Evolutionary conservation across 1,140 invertebrate species (phyloP).

Genomic region (Aleiodes sp.): DNA sequence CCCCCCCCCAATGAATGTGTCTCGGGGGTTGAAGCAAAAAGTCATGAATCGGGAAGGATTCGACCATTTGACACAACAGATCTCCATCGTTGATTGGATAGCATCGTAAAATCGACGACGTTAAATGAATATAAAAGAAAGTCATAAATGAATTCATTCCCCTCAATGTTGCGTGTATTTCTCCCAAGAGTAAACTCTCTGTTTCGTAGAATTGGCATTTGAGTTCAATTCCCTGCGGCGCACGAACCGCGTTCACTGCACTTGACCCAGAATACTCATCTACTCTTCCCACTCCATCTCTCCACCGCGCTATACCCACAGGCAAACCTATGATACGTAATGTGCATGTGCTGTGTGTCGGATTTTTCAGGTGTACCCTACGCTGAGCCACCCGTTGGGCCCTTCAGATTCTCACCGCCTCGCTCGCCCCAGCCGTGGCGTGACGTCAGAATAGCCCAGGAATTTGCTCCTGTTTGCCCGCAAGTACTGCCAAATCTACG

Average conservation of each 20-base stretch:
- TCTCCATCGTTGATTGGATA: too few species aligned
- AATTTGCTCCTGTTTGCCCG: conserved; percentile 86
- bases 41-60: too few species aligned
- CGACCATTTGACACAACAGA: too few species aligned
- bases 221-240: conserved; percentile 30
- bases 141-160: not conserved
- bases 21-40: too few species aligned
- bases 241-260: conserved; percentile 25
- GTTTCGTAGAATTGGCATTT: conserved; percentile 12
- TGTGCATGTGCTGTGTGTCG: conserved; percentile 15
- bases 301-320: not conserved
- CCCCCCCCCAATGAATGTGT: too few species aligned
- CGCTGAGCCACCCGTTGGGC: conserved; percentile 86
- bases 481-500: conserved; percentile 75
- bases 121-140: not conserved
- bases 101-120: too few species aligned
- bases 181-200: conserved; percentile 12
- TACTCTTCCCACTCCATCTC: not conserved
- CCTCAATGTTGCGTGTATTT: not conserved
- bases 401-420: conserved; percentile 88
- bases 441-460: conserved; percentile 75
- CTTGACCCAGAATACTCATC: conserved; percentile 27
- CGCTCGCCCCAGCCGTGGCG: conserved; percentile 76
- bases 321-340: conserved; percentile 19
- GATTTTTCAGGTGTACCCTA: conserved; percentile 81